These are phyloP conservation scores for Acipenser ruthenus DNA, from an alignment of 2,797 vertebrate genomes.

Conservation along the genomic window DNA sequence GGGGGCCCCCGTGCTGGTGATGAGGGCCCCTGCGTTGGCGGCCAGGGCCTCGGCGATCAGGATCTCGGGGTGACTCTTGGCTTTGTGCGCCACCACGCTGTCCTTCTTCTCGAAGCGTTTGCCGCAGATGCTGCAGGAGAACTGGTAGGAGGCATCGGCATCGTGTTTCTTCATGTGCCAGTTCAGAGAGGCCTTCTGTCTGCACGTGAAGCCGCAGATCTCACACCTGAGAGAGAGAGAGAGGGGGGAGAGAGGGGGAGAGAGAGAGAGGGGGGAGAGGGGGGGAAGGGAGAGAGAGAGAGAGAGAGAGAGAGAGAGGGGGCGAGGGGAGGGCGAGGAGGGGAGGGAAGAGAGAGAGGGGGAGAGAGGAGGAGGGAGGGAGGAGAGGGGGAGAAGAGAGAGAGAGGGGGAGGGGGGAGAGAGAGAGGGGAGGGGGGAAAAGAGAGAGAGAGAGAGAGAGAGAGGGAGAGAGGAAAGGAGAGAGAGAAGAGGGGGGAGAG, in stretches of 20 bases:
- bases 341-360: too few species aligned
- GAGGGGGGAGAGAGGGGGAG: too few species aligned
- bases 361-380: not conserved
- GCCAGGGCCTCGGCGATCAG: constrained; percentile 92
- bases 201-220: constrained; percentile 95
- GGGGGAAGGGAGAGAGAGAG: too few species aligned
- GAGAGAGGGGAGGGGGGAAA: too few species aligned
- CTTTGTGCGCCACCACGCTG: constrained; percentile 84
- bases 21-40: constrained; percentile 82
- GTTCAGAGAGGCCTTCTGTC: constrained; percentile 95
- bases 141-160: constrained; percentile 90
- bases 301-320: too few species aligned
- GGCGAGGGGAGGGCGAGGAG: too few species aligned
- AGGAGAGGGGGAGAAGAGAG: not conserved
- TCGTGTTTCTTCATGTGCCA: constrained; percentile 99
- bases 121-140: constrained; percentile 93
- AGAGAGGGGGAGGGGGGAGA: too few species aligned
- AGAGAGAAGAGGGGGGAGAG: too few species aligned
- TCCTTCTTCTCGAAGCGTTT: constrained; percentile 99
- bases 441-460: too few species aligned
- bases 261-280: too few species aligned
- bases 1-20: constrained; percentile 60
- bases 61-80: constrained; percentile 80
- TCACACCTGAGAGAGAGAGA: constrained; percentile 69
- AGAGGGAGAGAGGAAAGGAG: too few species aligned